A percentile compares a stretch with the other conserved stretches of the same genome.
These are phyloP conservation scores for Parauchenoglanis ngamensis DNA, from an alignment of 2,797 vertebrate genomes.

Conservation along the genomic window DNA sequence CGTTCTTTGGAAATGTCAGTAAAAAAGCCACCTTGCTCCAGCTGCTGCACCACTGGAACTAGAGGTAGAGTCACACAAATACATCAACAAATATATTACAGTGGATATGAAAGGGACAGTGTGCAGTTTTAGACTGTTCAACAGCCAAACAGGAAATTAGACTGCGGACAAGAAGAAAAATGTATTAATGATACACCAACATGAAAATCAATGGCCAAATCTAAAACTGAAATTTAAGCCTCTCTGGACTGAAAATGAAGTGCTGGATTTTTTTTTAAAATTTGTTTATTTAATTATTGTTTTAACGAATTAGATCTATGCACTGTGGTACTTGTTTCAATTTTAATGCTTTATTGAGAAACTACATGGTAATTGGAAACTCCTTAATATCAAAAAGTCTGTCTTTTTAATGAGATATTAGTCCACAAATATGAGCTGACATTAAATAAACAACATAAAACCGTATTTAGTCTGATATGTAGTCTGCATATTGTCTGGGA, in stretches of 20 bases:
- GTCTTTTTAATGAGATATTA: not conserved
- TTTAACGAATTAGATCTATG: not conserved
- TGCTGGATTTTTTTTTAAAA: not conserved
- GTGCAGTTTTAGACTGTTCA: not conserved
- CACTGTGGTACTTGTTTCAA: not conserved
- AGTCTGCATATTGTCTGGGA: not conserved
- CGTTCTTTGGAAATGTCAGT: conserved; percentile 81
- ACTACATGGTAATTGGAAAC: not conserved
- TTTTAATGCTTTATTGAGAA: not conserved
- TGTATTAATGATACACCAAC: not conserved
- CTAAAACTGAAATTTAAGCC: not conserved
- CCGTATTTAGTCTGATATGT: not conserved
- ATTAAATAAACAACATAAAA: not conserved
- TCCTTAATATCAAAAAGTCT: not conserved
- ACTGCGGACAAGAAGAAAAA: not conserved
- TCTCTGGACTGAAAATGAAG: not conserved
- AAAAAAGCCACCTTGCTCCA: conserved; percentile 87
- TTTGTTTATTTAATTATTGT: not conserved
- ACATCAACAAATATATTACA: not conserved
- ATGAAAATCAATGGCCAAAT: not conserved
- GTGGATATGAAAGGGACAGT: not conserved
- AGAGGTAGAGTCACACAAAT: conserved; percentile 28
- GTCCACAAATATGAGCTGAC: not conserved
- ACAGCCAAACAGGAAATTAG: not conserved
- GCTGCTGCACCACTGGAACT: conserved; percentile 82